These are phyloP conservation scores for Nymphalis polychloros DNA, from an alignment of 2,888 invertebrate species.

Conservation along the genomic window DNA sequence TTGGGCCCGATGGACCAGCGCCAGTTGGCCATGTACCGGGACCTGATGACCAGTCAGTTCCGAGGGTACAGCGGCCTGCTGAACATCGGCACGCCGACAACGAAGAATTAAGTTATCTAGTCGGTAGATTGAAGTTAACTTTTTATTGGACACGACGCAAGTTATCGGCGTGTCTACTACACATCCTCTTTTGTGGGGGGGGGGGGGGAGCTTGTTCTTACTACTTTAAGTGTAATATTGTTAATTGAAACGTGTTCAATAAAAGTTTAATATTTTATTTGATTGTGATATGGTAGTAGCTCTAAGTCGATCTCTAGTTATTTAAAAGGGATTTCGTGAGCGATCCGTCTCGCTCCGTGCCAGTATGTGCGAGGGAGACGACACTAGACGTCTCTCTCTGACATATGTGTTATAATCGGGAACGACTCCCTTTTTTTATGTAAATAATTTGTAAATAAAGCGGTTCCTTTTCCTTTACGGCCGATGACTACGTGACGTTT, in stretches of 20 bases:
- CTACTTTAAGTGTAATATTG: too few relatives aligned
- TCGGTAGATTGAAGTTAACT: slow-evolving; percentile 20
- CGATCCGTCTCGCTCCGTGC: slow-evolving; percentile 15
- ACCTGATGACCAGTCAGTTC: slow-evolving; percentile 67
- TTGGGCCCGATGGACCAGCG: slow-evolving; percentile 70
- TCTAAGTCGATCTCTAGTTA: slow-evolving; percentile 37
- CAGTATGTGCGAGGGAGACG: background rate
- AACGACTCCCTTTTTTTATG: background rate
- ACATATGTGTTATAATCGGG: background rate
- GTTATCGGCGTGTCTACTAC: too few relatives aligned
- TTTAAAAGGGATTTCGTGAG: slow-evolving; percentile 35
- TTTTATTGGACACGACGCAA: slow-evolving; percentile 11
- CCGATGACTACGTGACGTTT: slow-evolving; percentile 21
- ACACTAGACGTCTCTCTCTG: background rate
- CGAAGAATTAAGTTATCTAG: slow-evolving; percentile 60
- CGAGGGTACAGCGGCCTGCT: slow-evolving; percentile 62
- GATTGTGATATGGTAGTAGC: slow-evolving; percentile 30
- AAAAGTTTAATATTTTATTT: slow-evolving; percentile 20
- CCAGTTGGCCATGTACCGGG: slow-evolving; percentile 71
- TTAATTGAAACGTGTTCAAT: slow-evolving; percentile 13
- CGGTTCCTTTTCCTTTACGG: slow-evolving; percentile 33
- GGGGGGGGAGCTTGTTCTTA: too few relatives aligned
- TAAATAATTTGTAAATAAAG: slow-evolving; percentile 39
- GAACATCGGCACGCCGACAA: slow-evolving; percentile 70
- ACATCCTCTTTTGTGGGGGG: too few relatives aligned